Percentiles rank a stretch among this genome's conserved stretches.
phyloP scores from a whole-genome alignment of 2,888 invertebrate genomes.

The Argyresthia albistria region DNA sequence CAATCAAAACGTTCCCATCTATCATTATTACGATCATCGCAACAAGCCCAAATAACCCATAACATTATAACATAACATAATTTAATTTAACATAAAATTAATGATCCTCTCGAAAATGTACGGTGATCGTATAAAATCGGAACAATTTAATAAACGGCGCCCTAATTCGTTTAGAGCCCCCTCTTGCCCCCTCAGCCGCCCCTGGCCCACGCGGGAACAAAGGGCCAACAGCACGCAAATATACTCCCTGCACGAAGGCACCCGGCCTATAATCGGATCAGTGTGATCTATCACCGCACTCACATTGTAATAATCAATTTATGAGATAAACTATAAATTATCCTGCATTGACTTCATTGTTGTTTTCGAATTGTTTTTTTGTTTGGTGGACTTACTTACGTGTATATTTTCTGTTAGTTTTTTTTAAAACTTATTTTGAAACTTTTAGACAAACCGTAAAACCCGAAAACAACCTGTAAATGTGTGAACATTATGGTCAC shows the following conservation, averaged over 20 bases:
- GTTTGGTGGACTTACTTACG: too few species aligned
- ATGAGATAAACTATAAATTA: conserved; percentile 39
- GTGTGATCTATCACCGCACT: conserved; percentile 45
- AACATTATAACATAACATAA: conserved; percentile 1
- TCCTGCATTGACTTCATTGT: too few species aligned
- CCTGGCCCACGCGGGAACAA: background rate
- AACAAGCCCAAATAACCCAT: background rate
- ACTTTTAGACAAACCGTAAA: too few species aligned
- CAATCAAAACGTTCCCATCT: too few species aligned
- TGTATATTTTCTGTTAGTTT: too few species aligned
- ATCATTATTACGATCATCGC: too few species aligned
- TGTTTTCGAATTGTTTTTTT: too few species aligned
- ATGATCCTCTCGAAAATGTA: conserved; percentile 8
- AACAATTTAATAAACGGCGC: conserved; percentile 24
- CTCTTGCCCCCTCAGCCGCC: too few species aligned
- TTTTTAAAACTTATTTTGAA: too few species aligned
- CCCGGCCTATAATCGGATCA: conserved; percentile 35
- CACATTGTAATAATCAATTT: conserved; percentile 54
- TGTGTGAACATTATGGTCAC: too few species aligned
- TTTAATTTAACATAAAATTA: conserved; percentile 12
- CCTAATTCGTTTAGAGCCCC: conserved; percentile 7
- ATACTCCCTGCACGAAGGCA: background rate
- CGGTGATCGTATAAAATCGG: conserved; percentile 15
- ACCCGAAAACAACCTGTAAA: too few species aligned
- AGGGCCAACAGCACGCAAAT: background rate